Base-by-base conservation (phyloP, 2,797 vertebrate genomes). In the Hephaestus fuliginosus region DNA sequence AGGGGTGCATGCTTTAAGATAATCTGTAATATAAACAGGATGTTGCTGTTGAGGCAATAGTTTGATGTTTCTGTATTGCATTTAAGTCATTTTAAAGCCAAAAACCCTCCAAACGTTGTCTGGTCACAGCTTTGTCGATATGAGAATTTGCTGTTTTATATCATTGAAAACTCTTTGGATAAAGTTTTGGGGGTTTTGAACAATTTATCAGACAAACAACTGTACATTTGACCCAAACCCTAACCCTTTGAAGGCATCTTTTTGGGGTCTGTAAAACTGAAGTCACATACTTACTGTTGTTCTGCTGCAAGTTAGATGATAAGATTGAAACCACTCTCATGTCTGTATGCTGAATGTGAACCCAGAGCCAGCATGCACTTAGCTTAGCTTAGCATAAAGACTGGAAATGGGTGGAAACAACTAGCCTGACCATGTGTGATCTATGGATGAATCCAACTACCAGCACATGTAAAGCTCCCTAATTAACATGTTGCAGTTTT, bases 351-450 rank as follows among this genome's bases (percentile, higher is more conserved):
- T 36, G 18, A 33, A 57, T 11, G 18, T 8, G 48, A 36, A 58
- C 4, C 4, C 11, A 33, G 39, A 62, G 20, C 20, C 61, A 64
- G 61, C 41, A 44, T 41, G 13, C 7, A 10, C 8, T 51, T n/a
- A 20, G 36, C 25, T 36, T 39, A 46, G 61, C 61, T 64, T 64
- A 46, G 61, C 61, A 64, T 64, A 46, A 63, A 63, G 41, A 63
- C 61, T 44, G 60, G n/a, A 44, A 63, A 63, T 36, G 14, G 60
- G 18, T 44, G 14, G 61, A 63, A 63, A 63, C 25, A 5, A 12
- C 15, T 46, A 12, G 62, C 43, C 12, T 63, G 41, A 3, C 14
- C 22, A 22, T 25, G n/a, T 43, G 33, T 3, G 20, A 3, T 30
- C 30, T 30, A 4, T 30, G 30, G 30, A 30, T 30, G 30, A 30